phyloP scores from a whole-genome alignment of 2,888 invertebrate species.

The Camponotus fellah region DNA sequence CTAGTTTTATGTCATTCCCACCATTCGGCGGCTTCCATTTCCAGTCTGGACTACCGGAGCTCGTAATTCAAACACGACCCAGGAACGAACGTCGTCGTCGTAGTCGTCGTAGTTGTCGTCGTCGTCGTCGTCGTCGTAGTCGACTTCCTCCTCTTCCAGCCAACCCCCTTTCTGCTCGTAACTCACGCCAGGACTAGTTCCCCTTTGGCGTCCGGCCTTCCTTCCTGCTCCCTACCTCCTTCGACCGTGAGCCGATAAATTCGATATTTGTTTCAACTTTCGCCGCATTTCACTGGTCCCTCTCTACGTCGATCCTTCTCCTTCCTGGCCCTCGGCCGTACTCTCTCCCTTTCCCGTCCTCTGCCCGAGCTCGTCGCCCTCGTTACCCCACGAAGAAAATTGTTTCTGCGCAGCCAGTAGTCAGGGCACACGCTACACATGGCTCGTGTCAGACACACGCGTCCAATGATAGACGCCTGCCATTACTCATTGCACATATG shows the following conservation, averaged over 20 bases:
- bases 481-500: slow-evolving; percentile 77
- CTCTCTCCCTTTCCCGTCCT: background rate
- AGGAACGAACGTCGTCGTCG: slow-evolving; percentile 72
- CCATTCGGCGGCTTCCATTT: slow-evolving; percentile 81
- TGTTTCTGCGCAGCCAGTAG: slow-evolving; percentile 73
- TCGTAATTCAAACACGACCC: slow-evolving; percentile 76
- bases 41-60: slow-evolving; percentile 75
- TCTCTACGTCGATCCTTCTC: slow-evolving; percentile 39
- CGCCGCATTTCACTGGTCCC: slow-evolving; percentile 78
- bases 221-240: slow-evolving; percentile 42
- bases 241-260: slow-evolving; percentile 81
- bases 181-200: slow-evolving; percentile 71
- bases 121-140: slow-evolving; percentile 71
- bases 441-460: slow-evolving; percentile 76
- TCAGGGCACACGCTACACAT: slow-evolving; percentile 58
- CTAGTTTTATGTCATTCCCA: slow-evolving; percentile 78
- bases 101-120: slow-evolving; percentile 64
- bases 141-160: slow-evolving; percentile 70
- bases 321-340: background rate
- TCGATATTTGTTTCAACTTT: slow-evolving; percentile 86
- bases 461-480: slow-evolving; percentile 78
- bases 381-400: slow-evolving; percentile 74
- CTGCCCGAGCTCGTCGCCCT: slow-evolving; percentile 16
- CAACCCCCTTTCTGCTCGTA: slow-evolving; percentile 66
- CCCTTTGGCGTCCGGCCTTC: slow-evolving; percentile 70